Conservation (phyloP, 2,113 vertebrate genomes). For the Uria lomvia region DNA sequence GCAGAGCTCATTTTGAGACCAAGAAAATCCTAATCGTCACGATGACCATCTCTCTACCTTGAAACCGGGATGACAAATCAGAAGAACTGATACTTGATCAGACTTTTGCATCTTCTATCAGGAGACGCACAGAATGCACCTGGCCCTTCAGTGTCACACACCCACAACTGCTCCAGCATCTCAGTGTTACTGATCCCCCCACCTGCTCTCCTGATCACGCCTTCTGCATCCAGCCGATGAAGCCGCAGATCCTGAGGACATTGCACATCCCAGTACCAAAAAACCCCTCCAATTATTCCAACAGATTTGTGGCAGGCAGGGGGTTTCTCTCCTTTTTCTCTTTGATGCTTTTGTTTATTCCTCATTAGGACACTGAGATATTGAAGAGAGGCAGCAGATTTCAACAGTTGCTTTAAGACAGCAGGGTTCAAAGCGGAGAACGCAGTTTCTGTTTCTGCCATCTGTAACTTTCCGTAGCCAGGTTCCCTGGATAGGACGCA, state of each 20-base stretch:
- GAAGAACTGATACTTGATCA: background rate
- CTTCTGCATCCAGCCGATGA: background rate
- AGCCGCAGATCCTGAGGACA: background rate
- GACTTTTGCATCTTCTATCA: background rate
- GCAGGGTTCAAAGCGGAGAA: background rate
- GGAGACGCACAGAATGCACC: background rate
- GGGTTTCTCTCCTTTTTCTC: background rate
- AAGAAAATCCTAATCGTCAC: background rate
- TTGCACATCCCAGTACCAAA: background rate
- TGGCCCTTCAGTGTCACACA: no score
- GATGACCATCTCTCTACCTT: background rate
- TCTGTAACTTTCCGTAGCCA: background rate
- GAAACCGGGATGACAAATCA: background rate
- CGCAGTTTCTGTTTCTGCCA: background rate
- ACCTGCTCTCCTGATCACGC: background rate
- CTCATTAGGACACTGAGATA: background rate
- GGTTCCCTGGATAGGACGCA: background rate
- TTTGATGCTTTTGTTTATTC: background rate
- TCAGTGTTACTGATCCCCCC: background rate
- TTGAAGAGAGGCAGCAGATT: background rate
- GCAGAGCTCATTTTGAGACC: background rate
- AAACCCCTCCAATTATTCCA: background rate
- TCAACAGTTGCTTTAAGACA: background rate
- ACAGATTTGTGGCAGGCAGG: background rate
- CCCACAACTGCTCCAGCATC: background rate